Percentiles rank a stretch among this genome's conserved stretches.
Evolutionary conservation across 2,113 vertebrate genomes (phyloP).

Genomic region (Tyto alba): DNA sequence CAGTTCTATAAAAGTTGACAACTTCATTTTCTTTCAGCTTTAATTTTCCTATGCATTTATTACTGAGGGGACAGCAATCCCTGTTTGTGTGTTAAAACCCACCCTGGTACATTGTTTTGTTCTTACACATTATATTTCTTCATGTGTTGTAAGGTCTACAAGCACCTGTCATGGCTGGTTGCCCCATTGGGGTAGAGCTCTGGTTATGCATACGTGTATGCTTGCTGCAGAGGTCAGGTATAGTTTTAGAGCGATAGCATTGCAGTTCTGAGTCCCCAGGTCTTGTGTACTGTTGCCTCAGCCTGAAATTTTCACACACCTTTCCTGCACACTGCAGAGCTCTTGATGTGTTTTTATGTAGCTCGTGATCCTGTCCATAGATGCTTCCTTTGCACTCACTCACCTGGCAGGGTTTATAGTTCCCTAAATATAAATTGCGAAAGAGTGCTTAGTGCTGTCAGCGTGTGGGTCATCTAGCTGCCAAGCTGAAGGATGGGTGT

Average conservation of each 20-base stretch:
- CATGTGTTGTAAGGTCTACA: neutral
- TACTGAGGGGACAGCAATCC: neutral
- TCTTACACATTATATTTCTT: neutral
- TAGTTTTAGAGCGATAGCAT: neutral
- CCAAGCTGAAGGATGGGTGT: neutral
- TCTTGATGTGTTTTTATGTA: neutral
- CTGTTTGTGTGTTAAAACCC: neutral
- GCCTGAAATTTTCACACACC: neutral
- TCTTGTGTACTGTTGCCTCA: neutral
- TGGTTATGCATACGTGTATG: neutral
- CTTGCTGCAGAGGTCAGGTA: neutral
- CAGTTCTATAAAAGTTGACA: neutral
- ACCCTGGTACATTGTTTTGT: neutral
- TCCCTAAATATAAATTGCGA: neutral
- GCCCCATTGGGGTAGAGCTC: neutral
- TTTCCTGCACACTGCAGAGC: neutral
- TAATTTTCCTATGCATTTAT: neutral
- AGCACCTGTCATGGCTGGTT: neutral
- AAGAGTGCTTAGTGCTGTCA: neutral
- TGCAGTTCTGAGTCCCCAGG: neutral
- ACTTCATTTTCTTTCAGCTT: neutral
- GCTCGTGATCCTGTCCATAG: neutral
- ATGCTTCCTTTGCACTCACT: neutral
- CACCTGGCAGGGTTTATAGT: neutral
- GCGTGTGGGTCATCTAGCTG: neutral